Conservation (phyloP, 2,888 invertebrate species). For the Aleiodes testaceus region DNA sequence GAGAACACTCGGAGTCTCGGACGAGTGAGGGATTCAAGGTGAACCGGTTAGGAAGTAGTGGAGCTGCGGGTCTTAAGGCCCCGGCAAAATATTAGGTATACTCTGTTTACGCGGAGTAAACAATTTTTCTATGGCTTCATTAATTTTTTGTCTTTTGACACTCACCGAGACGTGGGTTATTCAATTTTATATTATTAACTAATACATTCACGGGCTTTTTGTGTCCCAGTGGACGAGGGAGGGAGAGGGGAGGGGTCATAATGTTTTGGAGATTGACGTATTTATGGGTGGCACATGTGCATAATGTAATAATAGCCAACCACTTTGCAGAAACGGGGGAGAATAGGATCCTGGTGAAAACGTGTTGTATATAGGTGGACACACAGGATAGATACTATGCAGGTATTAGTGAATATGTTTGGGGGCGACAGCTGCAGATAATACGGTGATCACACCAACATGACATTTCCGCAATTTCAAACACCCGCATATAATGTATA, state of each 20-base stretch:
- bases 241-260: conserved; percentile 1
- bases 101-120: conserved; percentile 25
- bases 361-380: too few relatives aligned
- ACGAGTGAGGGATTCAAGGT: conserved; percentile 65
- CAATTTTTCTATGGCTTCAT: conserved; percentile 5
- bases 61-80: conserved; percentile 43
- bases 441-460: conserved; percentile 60
- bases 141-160: not conserved
- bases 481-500: conserved; percentile 41
- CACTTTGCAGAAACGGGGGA: conserved; percentile 40
- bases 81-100: conserved; percentile 34
- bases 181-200: not conserved
- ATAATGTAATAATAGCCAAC: conserved; percentile 64
- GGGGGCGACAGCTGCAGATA: conserved; percentile 67
- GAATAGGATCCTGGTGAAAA: conserved; percentile 15
- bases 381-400: conserved; percentile 48
- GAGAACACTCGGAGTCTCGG: conserved; percentile 24
- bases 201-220: too few relatives aligned
- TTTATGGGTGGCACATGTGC: conserved; percentile 69
- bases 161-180: not conserved
- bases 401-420: too few relatives aligned
- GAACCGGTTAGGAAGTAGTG: conserved; percentile 61
- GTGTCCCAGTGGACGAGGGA: not conserved
- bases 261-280: conserved; percentile 63
- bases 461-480: conserved; percentile 44